Evolutionary conservation across 37 sponge, comb jelly and placozoan species (phyloP), one percentile per base, ranked within the genome.

Genomic region (Chondrosia reniformis): DNA sequence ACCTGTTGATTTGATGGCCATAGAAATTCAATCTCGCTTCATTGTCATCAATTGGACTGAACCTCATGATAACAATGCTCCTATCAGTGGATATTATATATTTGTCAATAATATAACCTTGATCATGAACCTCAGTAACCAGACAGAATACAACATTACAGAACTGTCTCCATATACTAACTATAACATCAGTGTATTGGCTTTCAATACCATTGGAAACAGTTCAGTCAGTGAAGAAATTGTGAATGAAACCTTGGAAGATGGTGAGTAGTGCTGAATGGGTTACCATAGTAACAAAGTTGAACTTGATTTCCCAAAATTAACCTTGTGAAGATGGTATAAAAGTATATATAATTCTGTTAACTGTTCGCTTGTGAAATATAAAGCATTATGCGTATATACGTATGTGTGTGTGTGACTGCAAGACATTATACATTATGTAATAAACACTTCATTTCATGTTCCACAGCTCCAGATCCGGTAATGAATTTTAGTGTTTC

Each of bases 21-120:
- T 74, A 4, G 34, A 83, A 3, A 64, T 80, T 19, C 43, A 71
- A 22, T 76, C 87, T 55, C 74, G 46, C 65, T 64, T 25, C 45
- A 44, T 83, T 1, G 28, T 24, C 6, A 59, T 86, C 6, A 21
- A 19, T 31, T 83, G 86, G 86, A 58, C 65, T 55, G 91, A 85
- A 59, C 84, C 86, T 46, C 80, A 85, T 63, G 69, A 83, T 46
- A 86, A 83, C 74, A 86, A 90, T 79, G 86, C 84, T n/a, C 83
- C 81, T 30, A 80, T 90, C 56, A 22, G 2, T 3, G 85, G 80
- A 4, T 86, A 78, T 66, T 21, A 19, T 5, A 66, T 84, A 9
- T 4, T 19, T 6, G 59, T 84, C 27, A 46, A 21, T 13, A 22
- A 38, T 28, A 30, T 32, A 0, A 65, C 64, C 43, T n/a, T 30